Conservation (phyloP, 2,113 vertebrate species). For the Lepidothrix coronata region DNA sequence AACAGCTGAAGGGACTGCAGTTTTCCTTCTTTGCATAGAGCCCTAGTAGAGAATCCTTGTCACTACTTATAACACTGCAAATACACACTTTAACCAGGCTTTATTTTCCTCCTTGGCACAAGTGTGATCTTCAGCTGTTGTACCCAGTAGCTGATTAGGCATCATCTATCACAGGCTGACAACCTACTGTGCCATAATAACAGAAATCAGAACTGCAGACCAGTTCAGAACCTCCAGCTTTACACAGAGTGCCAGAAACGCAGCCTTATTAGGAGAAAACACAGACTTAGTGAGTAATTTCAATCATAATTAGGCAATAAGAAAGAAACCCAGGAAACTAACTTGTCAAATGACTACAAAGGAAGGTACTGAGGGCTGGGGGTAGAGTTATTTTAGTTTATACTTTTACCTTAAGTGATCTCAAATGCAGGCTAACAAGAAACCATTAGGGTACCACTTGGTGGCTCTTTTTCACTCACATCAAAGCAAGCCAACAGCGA, state of each 20-base stretch:
- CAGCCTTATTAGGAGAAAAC: not conserved
- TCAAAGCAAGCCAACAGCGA: not conserved
- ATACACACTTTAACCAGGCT: not conserved
- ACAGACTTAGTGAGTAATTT: not conserved
- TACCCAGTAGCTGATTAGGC: not conserved
- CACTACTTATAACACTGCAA: not conserved
- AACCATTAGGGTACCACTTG: not conserved
- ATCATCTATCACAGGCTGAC: not conserved
- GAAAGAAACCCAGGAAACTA: not conserved
- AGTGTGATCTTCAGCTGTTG: not conserved
- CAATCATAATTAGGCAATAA: not conserved
- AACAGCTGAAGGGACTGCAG: not conserved
- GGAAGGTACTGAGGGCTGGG: fast-evolving
- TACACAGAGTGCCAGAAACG: not conserved
- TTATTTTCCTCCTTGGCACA: not conserved
- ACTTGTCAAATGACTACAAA: not conserved
- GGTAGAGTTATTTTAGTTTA: not conserved
- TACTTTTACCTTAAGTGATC: not conserved
- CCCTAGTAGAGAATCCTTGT: not conserved
- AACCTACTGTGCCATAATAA: not conserved
- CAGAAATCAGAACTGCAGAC: not conserved
- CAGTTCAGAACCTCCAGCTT: not conserved
- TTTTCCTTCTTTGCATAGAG: not conserved
- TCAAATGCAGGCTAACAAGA: not conserved
- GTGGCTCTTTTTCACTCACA: not conserved